Conservation (phyloP, 92 coral and sea anemone genomes). For the Porites divaricata region DNA sequence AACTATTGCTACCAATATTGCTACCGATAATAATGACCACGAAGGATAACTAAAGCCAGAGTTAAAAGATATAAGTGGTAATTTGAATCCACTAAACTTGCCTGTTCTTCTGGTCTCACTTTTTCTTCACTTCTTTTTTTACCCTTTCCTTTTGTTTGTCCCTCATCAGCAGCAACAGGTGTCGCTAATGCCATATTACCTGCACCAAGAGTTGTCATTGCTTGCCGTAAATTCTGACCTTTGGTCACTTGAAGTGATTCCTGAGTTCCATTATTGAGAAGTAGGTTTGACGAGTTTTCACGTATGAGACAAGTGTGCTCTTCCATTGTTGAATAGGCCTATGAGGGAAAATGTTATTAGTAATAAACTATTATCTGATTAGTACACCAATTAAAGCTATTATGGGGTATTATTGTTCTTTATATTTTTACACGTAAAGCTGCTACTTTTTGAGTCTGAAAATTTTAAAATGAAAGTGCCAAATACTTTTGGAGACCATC, state of each 20-base stretch:
- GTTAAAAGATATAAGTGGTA: neutral
- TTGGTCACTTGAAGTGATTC: conserved; percentile 68
- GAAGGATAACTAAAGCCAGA: neutral
- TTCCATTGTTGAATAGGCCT: conserved; percentile 84
- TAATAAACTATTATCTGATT: no score
- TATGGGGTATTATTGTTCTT: no score
- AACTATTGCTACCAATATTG: no score
- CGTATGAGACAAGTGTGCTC: conserved; percentile 77
- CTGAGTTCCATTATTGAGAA: conserved; percentile 65
- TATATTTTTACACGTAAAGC: no score
- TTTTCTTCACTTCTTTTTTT: conserved; percentile 24
- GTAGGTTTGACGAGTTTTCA: conserved; percentile 74
- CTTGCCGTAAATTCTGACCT: conserved; percentile 47
- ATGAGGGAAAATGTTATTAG: no score
- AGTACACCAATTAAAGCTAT: no score
- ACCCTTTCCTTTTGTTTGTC: conserved; percentile 23
- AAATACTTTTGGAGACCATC: no score
- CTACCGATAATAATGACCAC: no score
- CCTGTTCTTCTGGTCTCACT: conserved; percentile 55
- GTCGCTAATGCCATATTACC: conserved; percentile 83
- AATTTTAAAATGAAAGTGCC: no score
- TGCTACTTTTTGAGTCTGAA: no score
- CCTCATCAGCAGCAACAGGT: conserved; percentile 70
- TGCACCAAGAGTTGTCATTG: conserved; percentile 77
- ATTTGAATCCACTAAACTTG: neutral